These are phyloP conservation scores for Drosophila bipectinata DNA, from an alignment of 1,140 invertebrate genomes.

Conservation along the genomic window DNA sequence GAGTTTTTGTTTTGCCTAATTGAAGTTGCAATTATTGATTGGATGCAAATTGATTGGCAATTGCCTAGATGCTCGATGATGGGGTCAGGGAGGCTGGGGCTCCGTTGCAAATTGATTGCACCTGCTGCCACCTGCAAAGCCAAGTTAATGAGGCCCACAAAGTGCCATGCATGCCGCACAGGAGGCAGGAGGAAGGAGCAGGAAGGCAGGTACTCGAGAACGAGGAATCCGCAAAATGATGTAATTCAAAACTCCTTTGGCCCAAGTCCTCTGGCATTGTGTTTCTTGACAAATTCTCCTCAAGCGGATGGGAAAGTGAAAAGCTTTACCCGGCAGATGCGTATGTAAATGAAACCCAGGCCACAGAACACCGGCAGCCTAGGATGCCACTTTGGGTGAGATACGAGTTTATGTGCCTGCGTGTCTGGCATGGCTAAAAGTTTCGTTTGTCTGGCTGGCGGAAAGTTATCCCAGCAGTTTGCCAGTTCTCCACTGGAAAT, in stretches of 20 bases:
- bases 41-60: conserved; percentile 77
- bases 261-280: conserved; percentile 49
- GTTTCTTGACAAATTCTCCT: conserved; percentile 67
- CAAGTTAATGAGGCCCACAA: conserved; percentile 40
- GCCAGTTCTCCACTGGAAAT: conserved; percentile 38
- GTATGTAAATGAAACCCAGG: conserved; percentile 64
- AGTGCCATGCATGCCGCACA: neutral
- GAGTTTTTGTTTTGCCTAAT: conserved; percentile 64
- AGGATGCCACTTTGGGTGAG: conserved; percentile 35
- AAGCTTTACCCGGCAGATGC: conserved; percentile 39
- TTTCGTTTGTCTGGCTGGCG: conserved; percentile 44
- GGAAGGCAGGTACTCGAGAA: neutral
- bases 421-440: conserved; percentile 49
- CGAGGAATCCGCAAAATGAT: conserved; percentile 55
- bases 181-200: neutral
- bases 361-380: conserved; percentile 9
- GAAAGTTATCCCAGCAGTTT: conserved; percentile 20
- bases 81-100: conserved; percentile 2
- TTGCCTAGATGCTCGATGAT: conserved; percentile 36
- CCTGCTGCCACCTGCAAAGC: conserved; percentile 51
- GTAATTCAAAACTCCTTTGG: conserved; percentile 60
- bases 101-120: conserved; percentile 35
- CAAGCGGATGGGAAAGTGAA: conserved; percentile 42
- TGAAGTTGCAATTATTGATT: conserved; percentile 81
- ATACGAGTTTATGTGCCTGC: conserved; percentile 41